These are phyloP conservation scores for Craseonycteris thonglongyai DNA, from an alignment of 2,113 vertebrate species.

Conservation along the genomic window DNA sequence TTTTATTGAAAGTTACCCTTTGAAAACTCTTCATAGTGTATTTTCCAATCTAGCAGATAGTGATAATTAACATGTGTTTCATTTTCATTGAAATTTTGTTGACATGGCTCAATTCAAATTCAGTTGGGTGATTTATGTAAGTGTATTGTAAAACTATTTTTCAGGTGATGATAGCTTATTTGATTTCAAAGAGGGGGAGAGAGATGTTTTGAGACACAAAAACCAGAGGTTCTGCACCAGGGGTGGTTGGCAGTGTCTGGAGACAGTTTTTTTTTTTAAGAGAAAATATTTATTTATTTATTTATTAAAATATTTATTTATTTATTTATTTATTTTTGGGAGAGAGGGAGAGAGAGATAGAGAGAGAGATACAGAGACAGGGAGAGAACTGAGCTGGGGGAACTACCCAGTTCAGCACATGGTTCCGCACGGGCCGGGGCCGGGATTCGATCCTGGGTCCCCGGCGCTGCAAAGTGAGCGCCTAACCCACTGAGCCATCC, in stretches of 20 bases:
- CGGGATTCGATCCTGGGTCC: too few relatives aligned
- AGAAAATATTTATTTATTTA: too few relatives aligned
- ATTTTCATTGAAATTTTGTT: conserved; percentile 11
- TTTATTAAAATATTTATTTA: too few relatives aligned
- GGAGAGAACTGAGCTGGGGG: too few relatives aligned
- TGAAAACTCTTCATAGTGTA: neutral
- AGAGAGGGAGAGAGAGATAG: too few relatives aligned
- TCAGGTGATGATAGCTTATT: neutral
- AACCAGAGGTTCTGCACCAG: neutral
- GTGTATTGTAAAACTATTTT: neutral
- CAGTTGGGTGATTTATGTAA: neutral
- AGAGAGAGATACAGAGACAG: too few relatives aligned
- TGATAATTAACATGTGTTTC: neutral
- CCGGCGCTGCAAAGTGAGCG: too few relatives aligned
- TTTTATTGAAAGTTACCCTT: neutral
- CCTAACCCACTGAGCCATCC: too few relatives aligned
- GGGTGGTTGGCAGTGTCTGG: neutral
- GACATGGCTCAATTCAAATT: neutral
- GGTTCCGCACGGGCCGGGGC: too few relatives aligned
- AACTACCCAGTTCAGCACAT: too few relatives aligned
- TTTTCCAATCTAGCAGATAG: neutral
- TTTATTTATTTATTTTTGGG: too few relatives aligned
- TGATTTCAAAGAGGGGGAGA: neutral
- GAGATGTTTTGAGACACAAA: neutral
- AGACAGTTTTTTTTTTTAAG: neutral